Evolutionary conservation across 2,113 vertebrate species (phyloP).

Genomic region (Meleagris gallopavo): DNA sequence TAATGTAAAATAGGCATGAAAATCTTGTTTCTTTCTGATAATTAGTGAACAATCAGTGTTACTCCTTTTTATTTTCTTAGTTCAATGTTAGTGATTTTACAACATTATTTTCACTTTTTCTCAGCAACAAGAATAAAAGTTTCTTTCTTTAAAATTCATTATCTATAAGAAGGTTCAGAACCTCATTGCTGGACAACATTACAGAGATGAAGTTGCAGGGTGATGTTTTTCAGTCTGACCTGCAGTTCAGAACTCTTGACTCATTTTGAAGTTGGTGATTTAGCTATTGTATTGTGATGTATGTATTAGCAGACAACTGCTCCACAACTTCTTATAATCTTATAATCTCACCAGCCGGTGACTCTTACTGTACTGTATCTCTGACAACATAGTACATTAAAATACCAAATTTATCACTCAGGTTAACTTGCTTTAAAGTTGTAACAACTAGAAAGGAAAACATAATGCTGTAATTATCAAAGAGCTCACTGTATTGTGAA

Average conservation of each 20-base stretch:
- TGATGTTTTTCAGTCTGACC: neutral
- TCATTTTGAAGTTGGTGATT: neutral
- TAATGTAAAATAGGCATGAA: neutral
- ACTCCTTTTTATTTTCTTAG: neutral
- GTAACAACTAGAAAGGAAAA: neutral
- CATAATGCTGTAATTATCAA: neutral
- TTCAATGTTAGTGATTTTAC: neutral
- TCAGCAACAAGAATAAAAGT: neutral
- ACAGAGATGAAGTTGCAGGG: neutral
- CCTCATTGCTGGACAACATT: neutral
- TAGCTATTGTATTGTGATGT: accelerated
- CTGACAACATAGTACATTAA: neutral
- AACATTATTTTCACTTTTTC: neutral
- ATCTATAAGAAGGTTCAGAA: neutral
- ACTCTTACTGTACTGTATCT: neutral
- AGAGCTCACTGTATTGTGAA: neutral
- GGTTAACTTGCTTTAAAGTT: neutral
- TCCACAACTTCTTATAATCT: neutral
- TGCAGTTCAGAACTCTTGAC: neutral
- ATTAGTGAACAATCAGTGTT: neutral
- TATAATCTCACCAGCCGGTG: neutral
- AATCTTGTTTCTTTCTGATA: neutral
- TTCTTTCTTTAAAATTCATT: neutral
- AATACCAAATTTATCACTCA: neutral
- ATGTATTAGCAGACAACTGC: neutral